A percentile compares a stretch with the other conserved stretches of the same genome.
Conservation (phyloP, 23 tunicate genomes). For the Pegea sp. region DNA sequence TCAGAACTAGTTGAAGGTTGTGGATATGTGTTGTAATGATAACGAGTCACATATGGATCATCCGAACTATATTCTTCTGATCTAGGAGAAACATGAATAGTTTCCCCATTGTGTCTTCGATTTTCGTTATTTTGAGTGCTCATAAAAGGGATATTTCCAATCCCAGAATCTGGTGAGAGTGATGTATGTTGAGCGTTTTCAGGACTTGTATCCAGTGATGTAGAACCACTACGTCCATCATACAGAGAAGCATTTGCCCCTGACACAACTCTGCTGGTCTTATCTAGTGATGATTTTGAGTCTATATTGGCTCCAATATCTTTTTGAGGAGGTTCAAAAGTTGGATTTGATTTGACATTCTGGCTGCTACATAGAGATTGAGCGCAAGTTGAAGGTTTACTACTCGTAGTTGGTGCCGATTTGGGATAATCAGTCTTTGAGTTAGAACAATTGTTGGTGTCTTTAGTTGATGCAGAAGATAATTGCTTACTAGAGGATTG, state of each 20-base stretch:
- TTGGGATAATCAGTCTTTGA: neutral
- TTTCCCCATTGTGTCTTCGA: conserved; percentile 1
- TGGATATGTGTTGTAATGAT: neutral
- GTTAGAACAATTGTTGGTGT: neutral
- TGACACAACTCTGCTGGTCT: conserved; percentile 1
- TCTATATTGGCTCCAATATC: too few relatives aligned
- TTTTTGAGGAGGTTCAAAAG: neutral
- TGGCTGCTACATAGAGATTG: neutral
- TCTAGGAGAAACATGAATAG: conserved; percentile 3
- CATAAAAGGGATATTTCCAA: conserved; percentile 12
- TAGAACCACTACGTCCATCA: conserved; percentile 5
- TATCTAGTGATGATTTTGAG: neutral
- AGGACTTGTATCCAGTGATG: conserved; percentile 3
- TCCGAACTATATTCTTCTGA: conserved; percentile 22
- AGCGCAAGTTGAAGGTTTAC: neutral
- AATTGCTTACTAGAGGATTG: conserved; percentile 14
- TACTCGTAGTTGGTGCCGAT: conserved; percentile 2
- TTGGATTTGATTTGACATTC: neutral
- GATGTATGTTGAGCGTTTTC: conserved; percentile 1
- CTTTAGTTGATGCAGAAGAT: conserved; percentile 3
- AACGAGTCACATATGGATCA: neutral
- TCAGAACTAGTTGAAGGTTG: neutral
- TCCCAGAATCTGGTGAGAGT: conserved; percentile 29
- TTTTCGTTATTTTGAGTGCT: conserved; percentile 1
- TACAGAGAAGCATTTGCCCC: neutral